These are phyloP conservation scores for Ridgeia piscesae DNA, from an alignment of 1,140 invertebrate species.

Conservation along the genomic window DNA sequence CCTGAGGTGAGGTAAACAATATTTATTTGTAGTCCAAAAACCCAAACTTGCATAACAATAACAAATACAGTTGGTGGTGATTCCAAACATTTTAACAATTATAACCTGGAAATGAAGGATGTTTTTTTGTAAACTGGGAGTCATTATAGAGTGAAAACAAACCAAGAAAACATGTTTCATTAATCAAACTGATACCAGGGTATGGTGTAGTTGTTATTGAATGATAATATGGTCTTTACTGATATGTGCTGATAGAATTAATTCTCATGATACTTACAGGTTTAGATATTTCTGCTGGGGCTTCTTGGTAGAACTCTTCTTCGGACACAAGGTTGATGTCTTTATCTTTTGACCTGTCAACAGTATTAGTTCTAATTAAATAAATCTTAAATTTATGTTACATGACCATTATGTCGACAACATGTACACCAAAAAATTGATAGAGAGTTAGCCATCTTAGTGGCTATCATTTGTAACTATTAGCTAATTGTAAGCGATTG, in stretches of 20 bases:
- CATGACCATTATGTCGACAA: background rate
- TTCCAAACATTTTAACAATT: too few species aligned
- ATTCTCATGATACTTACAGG: conserved; percentile 62
- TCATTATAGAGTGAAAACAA: too few species aligned
- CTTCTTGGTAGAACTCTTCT: conserved; percentile 82
- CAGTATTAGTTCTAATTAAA: conserved; percentile 20
- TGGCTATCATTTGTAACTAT: background rate
- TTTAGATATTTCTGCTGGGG: conserved; percentile 71
- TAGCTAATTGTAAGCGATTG: background rate
- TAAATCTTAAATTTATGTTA: background rate
- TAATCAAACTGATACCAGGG: background rate
- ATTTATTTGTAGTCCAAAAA: too few species aligned
- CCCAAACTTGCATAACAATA: too few species aligned
- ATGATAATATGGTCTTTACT: background rate
- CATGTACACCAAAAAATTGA: background rate
- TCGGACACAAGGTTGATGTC: conserved; percentile 83
- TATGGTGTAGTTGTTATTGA: background rate
- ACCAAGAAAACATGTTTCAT: too few species aligned
- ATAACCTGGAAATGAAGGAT: too few species aligned
- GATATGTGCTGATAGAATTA: background rate
- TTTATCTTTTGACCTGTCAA: conserved; percentile 85
- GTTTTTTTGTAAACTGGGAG: too few species aligned
- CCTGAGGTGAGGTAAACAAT: too few species aligned
- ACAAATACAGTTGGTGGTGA: too few species aligned
- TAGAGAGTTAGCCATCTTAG: background rate